These are phyloP conservation scores for Vireo griseus DNA, from an alignment of 2,797 vertebrate genomes.

Conservation along the genomic window DNA sequence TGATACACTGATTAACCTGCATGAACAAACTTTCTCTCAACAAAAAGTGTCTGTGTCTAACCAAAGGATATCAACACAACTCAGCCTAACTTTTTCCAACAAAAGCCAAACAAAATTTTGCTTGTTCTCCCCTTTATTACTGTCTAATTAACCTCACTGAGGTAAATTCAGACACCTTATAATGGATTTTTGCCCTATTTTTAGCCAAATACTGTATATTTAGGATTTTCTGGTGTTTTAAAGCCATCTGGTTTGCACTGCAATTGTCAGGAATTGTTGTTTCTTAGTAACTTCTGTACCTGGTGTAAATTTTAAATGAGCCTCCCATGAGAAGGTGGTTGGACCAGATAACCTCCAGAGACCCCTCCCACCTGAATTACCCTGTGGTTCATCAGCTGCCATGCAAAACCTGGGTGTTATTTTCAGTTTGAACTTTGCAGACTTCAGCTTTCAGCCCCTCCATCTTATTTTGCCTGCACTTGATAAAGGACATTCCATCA, in stretches of 20 bases:
- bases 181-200: neutral
- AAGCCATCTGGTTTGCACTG: neutral
- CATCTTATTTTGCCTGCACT: neutral
- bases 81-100: neutral
- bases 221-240: neutral
- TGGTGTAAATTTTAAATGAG: neutral
- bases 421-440: slow-evolving; percentile 36
- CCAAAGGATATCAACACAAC: neutral
- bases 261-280: neutral
- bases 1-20: neutral
- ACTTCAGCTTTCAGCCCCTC: neutral
- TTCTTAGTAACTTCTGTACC: neutral
- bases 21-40: neutral
- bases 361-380: neutral
- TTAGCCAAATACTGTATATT: neutral
- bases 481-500: neutral
- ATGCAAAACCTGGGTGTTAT: neutral
- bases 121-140: neutral
- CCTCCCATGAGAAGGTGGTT: neutral
- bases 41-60: neutral
- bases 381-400: neutral
- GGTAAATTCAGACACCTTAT: neutral
- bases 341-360: neutral
- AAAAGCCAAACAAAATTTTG: neutral
- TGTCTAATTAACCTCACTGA: neutral